A percentile compares a stretch with the other conserved stretches of the same genome.
Evolutionary conservation across 2,888 invertebrate species (phyloP).

Genomic region (Pachydiplax longipennis): DNA sequence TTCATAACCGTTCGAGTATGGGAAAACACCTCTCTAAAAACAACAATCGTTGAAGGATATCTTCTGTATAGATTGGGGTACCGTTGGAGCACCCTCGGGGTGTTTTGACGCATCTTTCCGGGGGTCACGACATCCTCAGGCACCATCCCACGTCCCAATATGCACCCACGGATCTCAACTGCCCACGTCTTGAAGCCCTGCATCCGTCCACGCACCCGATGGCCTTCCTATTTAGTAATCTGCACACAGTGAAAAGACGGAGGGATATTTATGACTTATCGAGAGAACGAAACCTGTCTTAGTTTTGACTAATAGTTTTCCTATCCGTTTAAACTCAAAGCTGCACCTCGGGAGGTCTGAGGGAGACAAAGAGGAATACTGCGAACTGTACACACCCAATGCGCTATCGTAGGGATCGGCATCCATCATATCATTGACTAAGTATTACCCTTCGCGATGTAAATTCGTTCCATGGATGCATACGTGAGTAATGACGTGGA

Average conservation of each 20-base stretch:
- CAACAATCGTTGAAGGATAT: no score
- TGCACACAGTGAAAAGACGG: background rate
- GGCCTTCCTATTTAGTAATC: background rate
- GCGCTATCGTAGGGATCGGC: background rate
- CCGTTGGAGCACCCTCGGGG: background rate
- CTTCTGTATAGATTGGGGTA: no score
- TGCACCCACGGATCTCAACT: background rate
- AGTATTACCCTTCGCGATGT: background rate
- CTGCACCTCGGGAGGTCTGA: background rate
- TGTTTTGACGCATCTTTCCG: background rate
- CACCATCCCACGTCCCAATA: background rate
- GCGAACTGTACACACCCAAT: background rate
- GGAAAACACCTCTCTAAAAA: no score
- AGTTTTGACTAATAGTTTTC: background rate
- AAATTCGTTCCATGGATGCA: background rate
- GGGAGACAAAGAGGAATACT: background rate
- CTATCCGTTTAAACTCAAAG: background rate
- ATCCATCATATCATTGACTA: background rate
- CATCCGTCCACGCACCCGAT: background rate
- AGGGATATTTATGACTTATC: background rate
- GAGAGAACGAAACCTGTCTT: background rate
- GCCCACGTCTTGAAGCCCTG: background rate
- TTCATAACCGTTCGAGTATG: no score
- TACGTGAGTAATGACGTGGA: background rate
- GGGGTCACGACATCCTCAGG: background rate